A percentile compares a stretch with the other conserved stretches of the same genome.
These are phyloP conservation scores for Amphiura filiformis DNA, from an alignment of 35 echinoderm and acorn worm genomes.

Conservation along the genomic window DNA sequence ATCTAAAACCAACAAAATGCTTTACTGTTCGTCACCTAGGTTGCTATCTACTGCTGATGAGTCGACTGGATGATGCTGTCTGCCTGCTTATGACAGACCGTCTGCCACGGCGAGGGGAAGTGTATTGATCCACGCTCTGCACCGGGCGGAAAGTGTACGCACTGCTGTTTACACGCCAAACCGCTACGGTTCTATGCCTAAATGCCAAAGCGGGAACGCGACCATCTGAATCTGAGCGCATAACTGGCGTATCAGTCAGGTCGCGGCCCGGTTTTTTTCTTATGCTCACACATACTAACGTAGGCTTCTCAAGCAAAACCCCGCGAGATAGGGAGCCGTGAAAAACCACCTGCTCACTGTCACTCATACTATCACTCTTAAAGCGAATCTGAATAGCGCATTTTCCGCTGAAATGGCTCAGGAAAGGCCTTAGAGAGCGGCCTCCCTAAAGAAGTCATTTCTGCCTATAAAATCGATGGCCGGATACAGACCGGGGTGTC, in stretches of 20 bases:
- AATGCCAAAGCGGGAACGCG: conserved; percentile 5
- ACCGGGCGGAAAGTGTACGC: conserved; percentile 4
- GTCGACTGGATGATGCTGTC: neutral
- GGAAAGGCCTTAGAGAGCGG: conserved; percentile 9
- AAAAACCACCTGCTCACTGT: neutral
- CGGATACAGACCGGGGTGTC: conserved; percentile 12
- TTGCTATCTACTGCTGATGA: neutral
- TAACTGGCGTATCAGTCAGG: conserved; percentile 13
- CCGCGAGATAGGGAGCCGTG: conserved; percentile 4
- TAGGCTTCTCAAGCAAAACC: conserved; percentile 12
- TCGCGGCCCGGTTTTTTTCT: conserved; percentile 1
- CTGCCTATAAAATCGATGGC: conserved; percentile 7
- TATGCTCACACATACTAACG: neutral
- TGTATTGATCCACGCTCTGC: conserved; percentile 10
- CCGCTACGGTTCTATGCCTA: conserved; percentile 1
- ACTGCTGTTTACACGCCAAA: conserved; percentile 5
- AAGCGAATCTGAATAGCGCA: conserved; percentile 3
- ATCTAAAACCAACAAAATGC: no score
- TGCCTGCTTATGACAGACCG: neutral
- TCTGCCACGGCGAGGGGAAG: conserved; percentile 7
- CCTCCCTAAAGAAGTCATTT: conserved; percentile 14
- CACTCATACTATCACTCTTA: conserved; percentile 10
- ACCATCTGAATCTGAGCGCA: conserved; percentile 2
- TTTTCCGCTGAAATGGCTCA: conserved; percentile 13
- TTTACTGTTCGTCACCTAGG: neutral